A percentile compares a stretch with the other conserved stretches of the same genome.
Evolutionary conservation across 1,140 invertebrate genomes (phyloP).

Genomic region (Parapsyche elsis): DNA sequence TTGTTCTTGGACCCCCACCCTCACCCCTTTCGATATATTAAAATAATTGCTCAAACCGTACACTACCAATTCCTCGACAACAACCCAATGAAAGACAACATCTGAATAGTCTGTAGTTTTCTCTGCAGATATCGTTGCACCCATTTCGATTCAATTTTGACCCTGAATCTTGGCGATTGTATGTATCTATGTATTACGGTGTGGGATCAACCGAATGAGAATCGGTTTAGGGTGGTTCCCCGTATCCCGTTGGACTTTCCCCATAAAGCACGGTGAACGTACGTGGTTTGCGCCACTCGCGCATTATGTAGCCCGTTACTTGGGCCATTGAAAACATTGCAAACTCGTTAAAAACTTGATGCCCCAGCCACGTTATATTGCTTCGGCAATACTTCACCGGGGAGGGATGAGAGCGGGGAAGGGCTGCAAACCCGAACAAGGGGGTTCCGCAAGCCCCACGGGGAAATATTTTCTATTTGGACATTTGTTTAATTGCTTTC

Average conservation of each 20-base stretch:
- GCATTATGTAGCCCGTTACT: conserved; percentile 55
- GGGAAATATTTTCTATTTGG: conserved; percentile 51
- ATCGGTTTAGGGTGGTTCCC: too few species aligned
- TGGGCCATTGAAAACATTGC: conserved; percentile 56
- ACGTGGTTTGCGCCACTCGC: conserved; percentile 50
- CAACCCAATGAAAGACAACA: too few species aligned
- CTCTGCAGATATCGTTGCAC: too few species aligned
- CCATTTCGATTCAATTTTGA: too few species aligned
- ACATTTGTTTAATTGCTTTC: conserved; percentile 47
- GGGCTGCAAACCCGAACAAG: background rate
- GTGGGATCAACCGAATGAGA: too few species aligned
- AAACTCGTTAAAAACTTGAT: conserved; percentile 57
- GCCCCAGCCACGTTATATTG: conserved; percentile 55
- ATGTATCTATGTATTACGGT: too few species aligned
- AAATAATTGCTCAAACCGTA: too few species aligned
- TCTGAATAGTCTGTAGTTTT: too few species aligned
- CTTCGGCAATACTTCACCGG: conserved; percentile 54
- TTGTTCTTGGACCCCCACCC: too few species aligned
- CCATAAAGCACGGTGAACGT: conserved; percentile 42
- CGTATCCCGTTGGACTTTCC: background rate
- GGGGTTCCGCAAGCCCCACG: background rate
- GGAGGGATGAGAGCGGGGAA: background rate
- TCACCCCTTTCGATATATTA: too few species aligned
- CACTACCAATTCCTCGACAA: too few species aligned
- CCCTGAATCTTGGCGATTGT: too few species aligned